phyloP scores from a whole-genome alignment of 2,113 vertebrate species.

The Trichomycterus rosablanca region DNA sequence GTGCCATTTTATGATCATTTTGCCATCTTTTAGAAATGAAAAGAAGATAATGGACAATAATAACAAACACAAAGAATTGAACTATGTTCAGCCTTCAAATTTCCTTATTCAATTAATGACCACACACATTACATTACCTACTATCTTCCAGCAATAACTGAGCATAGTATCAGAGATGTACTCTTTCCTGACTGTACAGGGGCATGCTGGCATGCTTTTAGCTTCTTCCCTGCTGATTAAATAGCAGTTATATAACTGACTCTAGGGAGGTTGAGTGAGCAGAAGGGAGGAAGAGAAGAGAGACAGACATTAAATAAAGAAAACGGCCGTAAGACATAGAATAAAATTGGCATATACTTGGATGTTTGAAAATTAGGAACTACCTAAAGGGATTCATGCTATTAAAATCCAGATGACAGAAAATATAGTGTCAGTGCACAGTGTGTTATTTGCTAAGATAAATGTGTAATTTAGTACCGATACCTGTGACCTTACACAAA shows the following conservation, averaged over 20 bases:
- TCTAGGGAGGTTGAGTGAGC: slow-evolving; percentile 25
- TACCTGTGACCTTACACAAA: no score
- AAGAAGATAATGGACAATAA: no score
- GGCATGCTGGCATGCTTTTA: slow-evolving; percentile 36
- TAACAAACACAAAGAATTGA: no score
- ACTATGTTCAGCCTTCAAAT: background rate
- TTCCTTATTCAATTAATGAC: background rate
- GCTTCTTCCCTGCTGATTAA: slow-evolving; percentile 58
- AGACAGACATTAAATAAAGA: background rate
- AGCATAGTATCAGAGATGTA: background rate
- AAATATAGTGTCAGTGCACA: no score
- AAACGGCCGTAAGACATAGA: background rate
- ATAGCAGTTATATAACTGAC: slow-evolving; percentile 53
- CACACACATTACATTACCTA: no score
- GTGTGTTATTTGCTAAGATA: no score
- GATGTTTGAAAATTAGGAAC: background rate
- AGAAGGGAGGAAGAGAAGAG: slow-evolving; percentile 2
- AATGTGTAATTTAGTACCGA: no score
- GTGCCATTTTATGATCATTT: no score
- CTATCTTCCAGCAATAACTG: background rate
- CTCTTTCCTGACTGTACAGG: background rate
- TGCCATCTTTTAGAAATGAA: no score
- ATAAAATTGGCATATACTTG: background rate
- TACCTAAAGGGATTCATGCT: slow-evolving; percentile 3
- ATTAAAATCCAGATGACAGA: slow-evolving; percentile 5